Evolutionary conservation across 2,797 vertebrate species (phyloP), one percentile per base, ranked within the genome.

Genomic region (Thaleichthys pacificus): DNA sequence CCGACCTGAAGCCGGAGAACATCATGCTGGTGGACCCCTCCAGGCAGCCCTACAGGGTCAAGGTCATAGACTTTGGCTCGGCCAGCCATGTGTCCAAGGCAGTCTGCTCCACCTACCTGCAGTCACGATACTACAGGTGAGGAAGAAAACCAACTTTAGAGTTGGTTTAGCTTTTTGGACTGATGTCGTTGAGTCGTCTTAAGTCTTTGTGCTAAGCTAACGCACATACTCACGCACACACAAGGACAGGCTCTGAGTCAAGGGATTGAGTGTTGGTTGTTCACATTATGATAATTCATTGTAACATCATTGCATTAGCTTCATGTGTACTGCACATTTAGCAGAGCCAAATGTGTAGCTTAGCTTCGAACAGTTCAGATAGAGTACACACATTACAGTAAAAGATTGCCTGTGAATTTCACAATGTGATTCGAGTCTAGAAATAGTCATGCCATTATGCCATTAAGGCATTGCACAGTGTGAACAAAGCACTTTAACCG

Each of bases 1-100:
- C 98, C 0, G 98, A 99, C 89, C 95, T 99, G 83, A 99, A 99
- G 84, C 98, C 97, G 0, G 98, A 99, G 84, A 99, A 99, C 94
- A 99, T 99, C 94, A 99, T 99, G 98, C 92, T 99, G 66, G 98
- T 99, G 78, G 98, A 99, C 83, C 98, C 98, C 6, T 85, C 94
- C 78, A 93, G 95, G 75, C 97, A 98, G 90, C 97, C 97, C 47
- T 99, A 97, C 90, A 93, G 96, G 81, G 97, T 99, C 80, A 99
- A 99, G 91, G 97, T 99, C 69, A 99, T 99, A 72, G 97, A 99
- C 90, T 99, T 99, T 75, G 97, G 97, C 76, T 99, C 97, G 47
- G 97, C 97, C 86, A 98, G 96, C 89, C 97, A 99, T 5, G 95
- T 98, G 71, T 99, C 97, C 90, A 99, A 99, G 91, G 97, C 97